Evolutionary conservation across 1,140 invertebrate genomes (phyloP).

Genomic region (Lordiphosa clarofinis): DNA sequence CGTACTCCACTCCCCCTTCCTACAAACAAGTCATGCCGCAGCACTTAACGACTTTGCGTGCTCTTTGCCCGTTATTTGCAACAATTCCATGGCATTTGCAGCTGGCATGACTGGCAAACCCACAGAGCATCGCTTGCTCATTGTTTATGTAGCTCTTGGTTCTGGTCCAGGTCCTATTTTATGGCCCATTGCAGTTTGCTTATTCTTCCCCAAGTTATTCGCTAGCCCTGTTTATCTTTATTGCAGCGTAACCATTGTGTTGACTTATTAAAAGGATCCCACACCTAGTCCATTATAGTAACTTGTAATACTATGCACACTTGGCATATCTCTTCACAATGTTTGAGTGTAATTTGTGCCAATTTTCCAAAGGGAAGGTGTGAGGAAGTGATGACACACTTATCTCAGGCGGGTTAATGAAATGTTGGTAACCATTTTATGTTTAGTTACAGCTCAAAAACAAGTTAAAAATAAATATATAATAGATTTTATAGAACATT

Average conservation of each 20-base stretch:
- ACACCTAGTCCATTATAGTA: slow-evolving; percentile 23
- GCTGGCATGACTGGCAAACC: slow-evolving; percentile 24
- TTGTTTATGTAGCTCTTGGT: slow-evolving; percentile 39
- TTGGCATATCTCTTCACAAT: slow-evolving; percentile 20
- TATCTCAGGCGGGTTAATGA: no score
- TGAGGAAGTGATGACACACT: slow-evolving; percentile 15
- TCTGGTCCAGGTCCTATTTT: slow-evolving; percentile 14
- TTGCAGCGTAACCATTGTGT: slow-evolving; percentile 19
- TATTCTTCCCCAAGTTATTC: not conserved
- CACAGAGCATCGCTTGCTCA: slow-evolving; percentile 27
- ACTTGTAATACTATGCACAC: slow-evolving; percentile 10
- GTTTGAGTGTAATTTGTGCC: slow-evolving; percentile 34
- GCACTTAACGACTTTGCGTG: slow-evolving; percentile 63
- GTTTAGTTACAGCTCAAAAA: no score
- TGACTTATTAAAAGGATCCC: slow-evolving; percentile 43
- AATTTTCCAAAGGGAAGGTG: not conserved
- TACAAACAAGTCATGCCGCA: slow-evolving; percentile 41
- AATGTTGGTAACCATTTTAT: no score
- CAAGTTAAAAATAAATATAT: no score
- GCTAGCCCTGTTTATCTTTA: not conserved
- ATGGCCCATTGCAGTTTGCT: slow-evolving; percentile 25
- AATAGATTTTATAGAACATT: no score
- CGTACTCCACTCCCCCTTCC: not conserved
- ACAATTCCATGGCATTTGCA: slow-evolving; percentile 45
- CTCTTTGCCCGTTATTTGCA: slow-evolving; percentile 25